Base-by-base conservation (phyloP, 1,140 invertebrate species). In the Bilobella aurantiaca region DNA sequence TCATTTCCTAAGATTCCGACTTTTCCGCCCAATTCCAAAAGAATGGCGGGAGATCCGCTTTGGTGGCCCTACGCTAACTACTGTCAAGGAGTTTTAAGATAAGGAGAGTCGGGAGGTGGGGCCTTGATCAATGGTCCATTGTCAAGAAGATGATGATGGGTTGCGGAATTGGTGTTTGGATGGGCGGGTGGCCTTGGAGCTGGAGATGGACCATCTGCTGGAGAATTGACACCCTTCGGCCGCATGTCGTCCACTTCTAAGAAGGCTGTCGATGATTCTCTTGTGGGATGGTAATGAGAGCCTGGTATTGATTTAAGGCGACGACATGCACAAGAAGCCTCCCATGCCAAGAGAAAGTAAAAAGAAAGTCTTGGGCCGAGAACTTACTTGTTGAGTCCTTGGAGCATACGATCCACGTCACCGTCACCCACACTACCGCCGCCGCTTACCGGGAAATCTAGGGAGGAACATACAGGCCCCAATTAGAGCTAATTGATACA, bases 341-440 rank as follows among this genome's bases (percentile, higher is more conserved):
- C 14, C 49, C 12, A 53, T 12, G 49, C 12, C 14, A 23, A 42
- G 37, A 42, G n/a, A 42, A 42, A n/a, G 8, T 42, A 42, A 42
- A 23, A 23, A 53, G 49, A 23, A 53, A 8, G 8, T 42, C 18
- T 42, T 8, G 34, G 34, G 34, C 18, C 34, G 49, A n/a, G 37
- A 42, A 42, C 49, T 53, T 53, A 53, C 49, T 53, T 53, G 49
- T 53, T 53, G 49, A 53, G 49, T 53, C 49, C 49, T 53, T 53
- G 12, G 12, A 53, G 49, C 12, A 53, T 12, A 8, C 49, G 49
- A 53, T 53, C 49, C 49, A 53, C 25, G 23, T 23, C 25, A 12
- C 14, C 49, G 49, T 53, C 49, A 53, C 12, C 25, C 12, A 53
- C 23, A 53, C 49, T 23, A 5, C 49, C 49, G 12, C 12, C 49